Conservation (phyloP, 2,797 vertebrate genomes). For the Rousettus madagascariensis region DNA sequence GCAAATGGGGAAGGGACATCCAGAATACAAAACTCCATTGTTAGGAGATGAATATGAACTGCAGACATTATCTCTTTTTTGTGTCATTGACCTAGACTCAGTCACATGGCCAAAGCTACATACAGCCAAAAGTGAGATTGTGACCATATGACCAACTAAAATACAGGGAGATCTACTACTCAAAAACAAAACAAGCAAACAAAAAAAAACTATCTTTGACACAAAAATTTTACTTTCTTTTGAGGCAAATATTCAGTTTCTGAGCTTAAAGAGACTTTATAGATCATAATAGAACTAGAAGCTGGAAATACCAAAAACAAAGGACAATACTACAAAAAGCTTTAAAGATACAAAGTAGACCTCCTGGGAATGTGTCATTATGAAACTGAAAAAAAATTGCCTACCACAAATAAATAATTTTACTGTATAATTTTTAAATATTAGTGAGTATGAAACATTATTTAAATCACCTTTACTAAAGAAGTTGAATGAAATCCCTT, state of each 20-base stretch:
- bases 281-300: not conserved
- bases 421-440: not conserved
- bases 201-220: not conserved
- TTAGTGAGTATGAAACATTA: not conserved
- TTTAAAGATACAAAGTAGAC: not conserved
- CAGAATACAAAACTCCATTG: not conserved
- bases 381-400: not conserved
- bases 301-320: not conserved
- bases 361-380: not conserved
- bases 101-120: not conserved
- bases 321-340: not conserved
- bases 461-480: constrained; percentile 25
- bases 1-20: not conserved
- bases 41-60: not conserved
- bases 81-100: not conserved
- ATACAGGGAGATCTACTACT: not conserved
- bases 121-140: not conserved
- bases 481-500: not conserved
- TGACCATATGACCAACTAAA: not conserved
- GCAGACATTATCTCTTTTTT: not conserved
- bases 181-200: not conserved
- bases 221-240: not conserved
- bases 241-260: not conserved
- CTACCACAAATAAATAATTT: not conserved
- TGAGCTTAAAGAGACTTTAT: not conserved